These are phyloP conservation scores for Notarius quadriscutis DNA, from an alignment of 2,113 vertebrate genomes.

Conservation along the genomic window DNA sequence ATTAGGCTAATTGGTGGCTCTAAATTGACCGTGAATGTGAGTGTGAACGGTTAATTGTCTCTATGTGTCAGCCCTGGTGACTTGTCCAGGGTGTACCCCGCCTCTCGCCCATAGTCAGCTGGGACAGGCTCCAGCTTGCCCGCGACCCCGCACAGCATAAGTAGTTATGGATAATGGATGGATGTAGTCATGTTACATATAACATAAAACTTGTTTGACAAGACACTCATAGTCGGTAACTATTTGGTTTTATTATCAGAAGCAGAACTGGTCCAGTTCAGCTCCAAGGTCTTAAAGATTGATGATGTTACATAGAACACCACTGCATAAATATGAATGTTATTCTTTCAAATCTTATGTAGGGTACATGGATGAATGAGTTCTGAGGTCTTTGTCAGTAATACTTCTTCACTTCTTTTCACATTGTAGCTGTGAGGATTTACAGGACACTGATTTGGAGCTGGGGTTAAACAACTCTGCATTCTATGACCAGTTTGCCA, in stretches of 20 bases:
- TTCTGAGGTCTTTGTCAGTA: neutral
- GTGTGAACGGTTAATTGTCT: too few species aligned
- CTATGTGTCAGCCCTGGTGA: too few species aligned
- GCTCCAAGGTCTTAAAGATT: neutral
- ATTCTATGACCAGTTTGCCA: conserved; percentile 94
- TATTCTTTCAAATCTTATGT: neutral
- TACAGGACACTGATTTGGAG: conserved; percentile 89
- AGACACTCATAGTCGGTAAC: neutral
- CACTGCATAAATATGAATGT: conserved; percentile 11
- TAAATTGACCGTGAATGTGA: too few species aligned
- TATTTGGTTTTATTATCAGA: conserved; percentile 7
- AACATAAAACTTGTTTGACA: neutral
- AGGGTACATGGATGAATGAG: neutral
- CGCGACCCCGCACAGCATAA: too few species aligned
- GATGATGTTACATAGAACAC: neutral
- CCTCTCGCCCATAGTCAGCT: too few species aligned
- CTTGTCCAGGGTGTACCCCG: too few species aligned
- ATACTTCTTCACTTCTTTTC: neutral
- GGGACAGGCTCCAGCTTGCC: too few species aligned
- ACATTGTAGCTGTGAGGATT: conserved; percentile 83
- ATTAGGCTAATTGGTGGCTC: too few species aligned
- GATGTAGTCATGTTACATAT: neutral
- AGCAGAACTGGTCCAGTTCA: conserved; percentile 7
- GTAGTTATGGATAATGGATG: too few species aligned
- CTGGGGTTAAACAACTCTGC: conserved; percentile 89